Conservation (phyloP, 2,888 invertebrate genomes). For the Tigriopus californicus region DNA sequence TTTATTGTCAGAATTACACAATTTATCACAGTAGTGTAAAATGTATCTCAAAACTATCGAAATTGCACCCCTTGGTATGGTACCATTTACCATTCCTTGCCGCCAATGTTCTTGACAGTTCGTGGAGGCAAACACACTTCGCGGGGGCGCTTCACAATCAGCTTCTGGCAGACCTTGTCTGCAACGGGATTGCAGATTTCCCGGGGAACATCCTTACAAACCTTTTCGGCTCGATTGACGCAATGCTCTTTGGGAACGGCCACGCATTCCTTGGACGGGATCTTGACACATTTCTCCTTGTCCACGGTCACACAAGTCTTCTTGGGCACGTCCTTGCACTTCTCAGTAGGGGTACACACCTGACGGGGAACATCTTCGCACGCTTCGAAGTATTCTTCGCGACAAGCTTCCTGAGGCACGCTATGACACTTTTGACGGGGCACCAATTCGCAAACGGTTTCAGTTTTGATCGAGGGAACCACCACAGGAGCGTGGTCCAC, state of each 20-base stretch:
- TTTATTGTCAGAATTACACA: no score
- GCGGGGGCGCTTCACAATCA: not conserved
- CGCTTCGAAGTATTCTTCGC: not conserved
- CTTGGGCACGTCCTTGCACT: constrained; percentile 3
- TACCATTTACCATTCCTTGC: not conserved
- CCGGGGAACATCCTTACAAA: constrained; percentile 1
- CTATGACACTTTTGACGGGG: not conserved
- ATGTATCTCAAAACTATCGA: no score
- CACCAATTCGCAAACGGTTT: not conserved
- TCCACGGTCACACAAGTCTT: constrained; percentile 4
- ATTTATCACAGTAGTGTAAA: no score
- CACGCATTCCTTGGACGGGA: constrained; percentile 2
- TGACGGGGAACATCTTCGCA: constrained; percentile 2
- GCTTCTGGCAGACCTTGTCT: constrained; percentile 5
- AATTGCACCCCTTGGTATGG: no score
- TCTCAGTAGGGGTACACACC: not conserved
- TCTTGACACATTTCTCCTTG: not conserved
- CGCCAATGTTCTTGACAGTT: not conserved
- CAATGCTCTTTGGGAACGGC: not conserved
- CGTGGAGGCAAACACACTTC: not conserved
- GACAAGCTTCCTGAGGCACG: not conserved
- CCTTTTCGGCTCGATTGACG: not conserved
- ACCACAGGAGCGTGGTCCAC: not conserved
- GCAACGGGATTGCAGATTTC: constrained; percentile 1
- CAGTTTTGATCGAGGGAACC: not conserved